Evolutionary conservation across 2,888 invertebrate species (phyloP), one percentile per base, ranked within the genome.

Genomic region (Gastracanthus pulcherrimus): DNA sequence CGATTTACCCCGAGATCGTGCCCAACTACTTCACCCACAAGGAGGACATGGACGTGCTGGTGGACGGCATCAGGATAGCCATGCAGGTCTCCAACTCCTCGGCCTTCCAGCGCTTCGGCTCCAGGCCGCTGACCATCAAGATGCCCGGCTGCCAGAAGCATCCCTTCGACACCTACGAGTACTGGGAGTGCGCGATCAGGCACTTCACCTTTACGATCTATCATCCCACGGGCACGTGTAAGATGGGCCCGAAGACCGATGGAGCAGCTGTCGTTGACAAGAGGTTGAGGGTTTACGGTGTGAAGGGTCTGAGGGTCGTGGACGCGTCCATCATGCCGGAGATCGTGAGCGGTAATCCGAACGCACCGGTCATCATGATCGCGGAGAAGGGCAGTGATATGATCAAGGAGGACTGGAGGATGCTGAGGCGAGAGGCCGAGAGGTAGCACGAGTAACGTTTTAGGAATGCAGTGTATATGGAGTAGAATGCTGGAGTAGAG

Each of bases 11-110:
- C 0, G 94, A 96, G 16, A 96, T 99, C 76, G 96, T 97, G 89
- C 98, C 98, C 0, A 98, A 98, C 90, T 99, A 99, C 90, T 96
- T 99, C 89, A 95, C 97, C 0, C 95, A 97, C 86, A 95, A 95
- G 84, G 94, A 96, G 88, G 98, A 99, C 87, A 93, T 97, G 16
- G 93, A 95, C 84, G 94, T 95, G 0, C 90, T 98, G 1, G 95
- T 95, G 0, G 97, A 97, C 89, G 97, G 97, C 0, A 96, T 97
- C n/a, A 94, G 95, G 86, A 94, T 97, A 80, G 97, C 96, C 0
- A 93, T 97, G 89, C 95, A 95, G 80, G 93, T 97, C 23, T 97
- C 97, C 0, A 95, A 95, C 79, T 95, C 96, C 0, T 94, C 94
- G 1, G 95, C 97, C 0, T 97, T 98, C 88, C 96, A 96, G 89